Evolutionary conservation across 2,888 invertebrate species (phyloP).

Genomic region (Emmelina monodactyla): DNA sequence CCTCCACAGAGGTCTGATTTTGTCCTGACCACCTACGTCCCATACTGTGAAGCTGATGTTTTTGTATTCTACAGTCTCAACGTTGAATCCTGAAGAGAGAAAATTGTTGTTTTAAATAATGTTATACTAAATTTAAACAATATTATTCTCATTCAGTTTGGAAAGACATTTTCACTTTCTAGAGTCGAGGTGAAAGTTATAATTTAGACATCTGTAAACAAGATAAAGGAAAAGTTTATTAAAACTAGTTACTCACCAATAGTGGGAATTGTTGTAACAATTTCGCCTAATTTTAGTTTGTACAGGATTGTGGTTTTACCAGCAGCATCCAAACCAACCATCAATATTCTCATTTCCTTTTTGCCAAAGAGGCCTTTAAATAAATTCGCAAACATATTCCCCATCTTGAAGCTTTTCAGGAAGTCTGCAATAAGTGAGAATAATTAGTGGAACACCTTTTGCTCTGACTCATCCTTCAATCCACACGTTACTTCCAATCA

Average conservation of each 20-base stretch:
- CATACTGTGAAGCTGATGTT: conserved; percentile 98
- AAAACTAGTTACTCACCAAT: conserved; percentile 80
- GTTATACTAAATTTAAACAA: background rate
- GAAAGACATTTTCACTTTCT: background rate
- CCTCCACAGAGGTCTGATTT: conserved; percentile 97
- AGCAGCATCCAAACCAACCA: conserved; percentile 99
- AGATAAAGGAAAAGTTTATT: background rate
- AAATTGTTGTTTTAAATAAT: conserved; percentile 10
- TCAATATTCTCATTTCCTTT: conserved; percentile 99
- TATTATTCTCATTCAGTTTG: background rate
- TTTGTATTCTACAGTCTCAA: conserved; percentile 99
- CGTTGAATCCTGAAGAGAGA: conserved; percentile 84
- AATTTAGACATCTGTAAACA: background rate
- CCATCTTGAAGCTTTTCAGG: conserved; percentile 79
- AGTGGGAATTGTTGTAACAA: conserved; percentile 99
- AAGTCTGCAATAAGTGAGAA: conserved; percentile 56
- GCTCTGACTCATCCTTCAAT: conserved; percentile 54
- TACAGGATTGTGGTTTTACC: conserved; percentile 99
- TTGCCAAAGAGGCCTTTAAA: conserved; percentile 99
- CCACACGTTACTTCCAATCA: conserved; percentile 54
- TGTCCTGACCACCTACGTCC: conserved; percentile 98
- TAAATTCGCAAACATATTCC: conserved; percentile 95
- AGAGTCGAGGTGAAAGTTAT: background rate
- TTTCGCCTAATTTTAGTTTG: conserved; percentile 99
- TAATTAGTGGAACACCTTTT: conserved; percentile 26